Evolutionary conservation across 2,888 invertebrate genomes (phyloP).

Genomic region (Polydrusus cervinus): DNA sequence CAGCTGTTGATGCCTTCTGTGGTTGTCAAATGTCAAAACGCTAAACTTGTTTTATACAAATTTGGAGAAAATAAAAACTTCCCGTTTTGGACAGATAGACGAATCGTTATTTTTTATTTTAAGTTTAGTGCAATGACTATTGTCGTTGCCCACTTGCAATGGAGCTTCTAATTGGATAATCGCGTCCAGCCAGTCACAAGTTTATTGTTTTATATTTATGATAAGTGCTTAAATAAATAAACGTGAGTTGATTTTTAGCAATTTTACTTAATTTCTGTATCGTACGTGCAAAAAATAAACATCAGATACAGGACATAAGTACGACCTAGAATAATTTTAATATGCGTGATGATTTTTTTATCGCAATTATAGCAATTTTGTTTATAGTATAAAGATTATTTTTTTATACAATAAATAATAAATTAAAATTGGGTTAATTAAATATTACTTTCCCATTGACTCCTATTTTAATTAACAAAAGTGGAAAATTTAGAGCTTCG

Average conservation of each 20-base stretch:
- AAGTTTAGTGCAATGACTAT: constrained; percentile 9
- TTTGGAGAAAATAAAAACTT: no score
- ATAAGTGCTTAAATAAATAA: constrained; percentile 16
- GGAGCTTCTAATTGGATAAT: constrained; percentile 41
- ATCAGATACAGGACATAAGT: neutral
- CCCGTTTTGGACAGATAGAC: no score
- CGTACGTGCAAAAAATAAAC: constrained; percentile 3
- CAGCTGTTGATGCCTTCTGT: no score
- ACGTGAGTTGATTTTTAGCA: constrained; percentile 20
- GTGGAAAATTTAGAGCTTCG: no score
- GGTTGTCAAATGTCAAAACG: no score
- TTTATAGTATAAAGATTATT: no score
- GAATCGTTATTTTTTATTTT: neutral
- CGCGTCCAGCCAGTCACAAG: constrained; percentile 10
- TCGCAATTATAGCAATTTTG: neutral
- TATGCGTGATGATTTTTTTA: neutral
- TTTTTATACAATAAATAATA: no score
- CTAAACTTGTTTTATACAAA: no score
- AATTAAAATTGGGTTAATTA: no score
- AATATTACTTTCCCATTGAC: no score
- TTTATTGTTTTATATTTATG: constrained; percentile 26
- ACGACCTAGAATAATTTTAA: neutral
- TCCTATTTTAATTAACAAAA: no score
- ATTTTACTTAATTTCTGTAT: constrained; percentile 18
- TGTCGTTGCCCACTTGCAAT: constrained; percentile 24